Percentiles rank a stretch among this genome's conserved stretches.
Conservation (phyloP, 2,797 vertebrate species). For the Pseudopleuronectes americanus region DNA sequence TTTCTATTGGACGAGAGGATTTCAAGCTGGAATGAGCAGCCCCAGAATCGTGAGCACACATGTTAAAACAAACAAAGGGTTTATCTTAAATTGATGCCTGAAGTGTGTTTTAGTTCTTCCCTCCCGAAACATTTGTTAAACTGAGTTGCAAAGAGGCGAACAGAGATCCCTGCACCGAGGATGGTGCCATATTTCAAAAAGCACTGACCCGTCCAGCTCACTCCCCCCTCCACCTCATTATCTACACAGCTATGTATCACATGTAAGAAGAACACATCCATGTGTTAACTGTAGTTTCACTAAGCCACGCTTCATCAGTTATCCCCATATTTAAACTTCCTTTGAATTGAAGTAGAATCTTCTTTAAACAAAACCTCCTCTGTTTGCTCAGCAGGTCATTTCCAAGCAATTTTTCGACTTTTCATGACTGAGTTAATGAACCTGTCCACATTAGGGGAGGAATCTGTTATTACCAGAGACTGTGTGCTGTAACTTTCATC, state of each 20-base stretch:
- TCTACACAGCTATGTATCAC: no score
- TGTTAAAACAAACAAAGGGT: not conserved
- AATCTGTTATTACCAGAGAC: not conserved
- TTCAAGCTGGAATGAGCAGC: no score
- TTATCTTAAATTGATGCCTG: not conserved
- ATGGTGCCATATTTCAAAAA: not conserved
- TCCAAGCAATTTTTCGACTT: not conserved
- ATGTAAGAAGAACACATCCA: no score
- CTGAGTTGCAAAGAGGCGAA: not conserved
- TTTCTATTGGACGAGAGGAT: no score
- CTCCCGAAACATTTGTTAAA: no score
- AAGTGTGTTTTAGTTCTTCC: not conserved
- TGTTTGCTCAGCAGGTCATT: not conserved
- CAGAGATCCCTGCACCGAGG: not conserved
- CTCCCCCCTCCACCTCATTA: no score
- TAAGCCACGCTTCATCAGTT: not conserved
- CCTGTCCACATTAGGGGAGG: not conserved
- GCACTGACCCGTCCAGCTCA: not conserved
- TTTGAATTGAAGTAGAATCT: not conserved
- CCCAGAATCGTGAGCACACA: not conserved
- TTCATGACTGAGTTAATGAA: not conserved
- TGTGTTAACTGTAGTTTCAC: no score
- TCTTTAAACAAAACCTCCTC: not conserved
- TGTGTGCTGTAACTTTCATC: not conserved
- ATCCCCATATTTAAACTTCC: not conserved